These are phyloP conservation scores for Pomacea canaliculata DNA, from an alignment of 2,888 invertebrate species.

Conservation along the genomic window DNA sequence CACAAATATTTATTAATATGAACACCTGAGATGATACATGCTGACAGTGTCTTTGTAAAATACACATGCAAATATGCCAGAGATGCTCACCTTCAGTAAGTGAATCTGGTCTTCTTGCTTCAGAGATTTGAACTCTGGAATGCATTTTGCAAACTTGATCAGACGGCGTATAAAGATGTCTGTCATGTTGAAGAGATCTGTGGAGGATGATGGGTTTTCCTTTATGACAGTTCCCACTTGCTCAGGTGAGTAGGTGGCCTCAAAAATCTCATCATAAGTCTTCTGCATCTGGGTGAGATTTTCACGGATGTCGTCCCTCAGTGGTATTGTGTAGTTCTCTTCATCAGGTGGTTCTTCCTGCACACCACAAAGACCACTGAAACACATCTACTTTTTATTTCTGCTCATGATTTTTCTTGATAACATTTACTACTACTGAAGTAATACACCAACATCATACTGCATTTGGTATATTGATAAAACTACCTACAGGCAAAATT, in stretches of 20 bases:
- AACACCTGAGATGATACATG: no score
- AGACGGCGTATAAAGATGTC: constrained; percentile 78
- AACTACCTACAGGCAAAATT: no score
- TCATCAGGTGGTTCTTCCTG: constrained; percentile 22
- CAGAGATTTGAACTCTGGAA: constrained; percentile 87
- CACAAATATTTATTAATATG: no score
- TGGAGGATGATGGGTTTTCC: constrained; percentile 49
- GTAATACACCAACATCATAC: no score
- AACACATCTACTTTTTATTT: no score
- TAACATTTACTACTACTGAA: no score
- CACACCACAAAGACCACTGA: not conserved
- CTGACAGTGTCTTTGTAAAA: no score
- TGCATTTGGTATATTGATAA: no score
- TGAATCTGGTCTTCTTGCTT: constrained; percentile 93
- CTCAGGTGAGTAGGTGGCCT: constrained; percentile 51
- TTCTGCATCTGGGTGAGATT: constrained; percentile 28
- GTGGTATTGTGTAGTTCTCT: constrained; percentile 27
- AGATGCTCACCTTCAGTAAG: constrained; percentile 76
- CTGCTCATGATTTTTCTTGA: no score
- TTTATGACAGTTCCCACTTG: constrained; percentile 45
- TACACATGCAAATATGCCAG: no score
- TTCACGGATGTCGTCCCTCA: constrained; percentile 27
- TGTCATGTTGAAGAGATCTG: constrained; percentile 63
- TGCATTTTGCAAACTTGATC: constrained; percentile 74
- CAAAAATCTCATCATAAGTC: constrained; percentile 44